phyloP scores from a whole-genome alignment of 2,113 vertebrate species.

The Delphinus delphis region DNA sequence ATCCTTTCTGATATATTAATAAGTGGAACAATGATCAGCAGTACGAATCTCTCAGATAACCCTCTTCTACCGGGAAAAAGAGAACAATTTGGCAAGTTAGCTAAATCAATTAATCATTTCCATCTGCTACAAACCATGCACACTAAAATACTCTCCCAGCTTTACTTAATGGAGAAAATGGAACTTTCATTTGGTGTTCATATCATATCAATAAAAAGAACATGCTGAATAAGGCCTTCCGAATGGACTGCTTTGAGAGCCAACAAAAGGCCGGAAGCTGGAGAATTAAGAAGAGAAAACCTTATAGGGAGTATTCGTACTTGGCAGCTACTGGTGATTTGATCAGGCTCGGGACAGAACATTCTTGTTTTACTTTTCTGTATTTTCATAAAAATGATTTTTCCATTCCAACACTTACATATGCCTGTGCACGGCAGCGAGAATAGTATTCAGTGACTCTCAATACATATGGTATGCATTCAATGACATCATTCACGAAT shows the following conservation, averaged over 20 bases:
- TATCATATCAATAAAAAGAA: slow-evolving; percentile 66
- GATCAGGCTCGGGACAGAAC: slow-evolving; percentile 74
- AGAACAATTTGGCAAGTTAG: slow-evolving; percentile 65
- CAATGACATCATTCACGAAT: slow-evolving; percentile 82
- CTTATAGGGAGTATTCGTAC: slow-evolving; percentile 1
- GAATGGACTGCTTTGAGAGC: not conserved
- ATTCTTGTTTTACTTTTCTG: slow-evolving; percentile 74
- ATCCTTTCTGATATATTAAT: slow-evolving; percentile 37
- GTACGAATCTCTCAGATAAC: slow-evolving; percentile 40
- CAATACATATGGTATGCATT: slow-evolving; percentile 79
- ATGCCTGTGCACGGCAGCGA: slow-evolving; percentile 70
- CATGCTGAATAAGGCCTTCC: slow-evolving; percentile 72
- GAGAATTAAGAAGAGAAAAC: slow-evolving; percentile 65
- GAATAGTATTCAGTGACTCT: slow-evolving; percentile 77
- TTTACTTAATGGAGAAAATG: slow-evolving; percentile 52
- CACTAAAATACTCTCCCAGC: slow-evolving; percentile 21
- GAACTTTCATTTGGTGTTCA: slow-evolving; percentile 66
- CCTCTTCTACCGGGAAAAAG: slow-evolving; percentile 17
- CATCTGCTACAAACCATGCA: slow-evolving; percentile 66
- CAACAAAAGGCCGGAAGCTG: slow-evolving; percentile 66
- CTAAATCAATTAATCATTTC: slow-evolving; percentile 64
- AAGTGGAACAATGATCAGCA: slow-evolving; percentile 41
- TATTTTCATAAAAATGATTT: slow-evolving; percentile 78
- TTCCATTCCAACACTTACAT: slow-evolving; percentile 82
- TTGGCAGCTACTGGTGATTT: slow-evolving; percentile 72